Evolutionary conservation across 2,113 vertebrate species (phyloP).

Genomic region (Lepisosteus osseus): DNA sequence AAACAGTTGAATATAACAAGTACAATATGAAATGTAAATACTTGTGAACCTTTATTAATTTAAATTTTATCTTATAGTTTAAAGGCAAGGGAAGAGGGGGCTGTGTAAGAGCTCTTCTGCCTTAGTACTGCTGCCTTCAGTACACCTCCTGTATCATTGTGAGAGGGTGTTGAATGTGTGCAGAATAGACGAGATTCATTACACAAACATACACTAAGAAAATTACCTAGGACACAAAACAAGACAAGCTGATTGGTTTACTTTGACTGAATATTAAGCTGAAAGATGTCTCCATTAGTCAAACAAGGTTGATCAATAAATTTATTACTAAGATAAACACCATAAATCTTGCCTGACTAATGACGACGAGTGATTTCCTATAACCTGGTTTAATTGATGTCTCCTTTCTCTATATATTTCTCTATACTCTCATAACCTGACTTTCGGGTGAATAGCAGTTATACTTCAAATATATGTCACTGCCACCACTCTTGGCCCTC

Average conservation of each 20-base stretch:
- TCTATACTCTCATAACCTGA: not conserved
- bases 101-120: no score
- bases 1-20: no score
- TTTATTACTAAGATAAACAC: conserved; percentile 36
- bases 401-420: not conserved
- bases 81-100: no score
- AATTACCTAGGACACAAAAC: conserved; percentile 40
- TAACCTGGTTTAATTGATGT: conserved; percentile 2
- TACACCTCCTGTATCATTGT: not conserved
- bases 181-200: not conserved
- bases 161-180: not conserved
- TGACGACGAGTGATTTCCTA: conserved; percentile 35
- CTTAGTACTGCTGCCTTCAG: not conserved
- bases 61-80: no score
- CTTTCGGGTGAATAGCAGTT: not conserved
- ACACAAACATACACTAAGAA: not conserved
- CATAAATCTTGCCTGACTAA: conserved; percentile 40
- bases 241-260: conserved; percentile 35
- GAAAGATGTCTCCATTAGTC: conserved; percentile 34
- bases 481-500: not conserved
- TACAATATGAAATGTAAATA: no score
- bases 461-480: not conserved
- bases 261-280: conserved; percentile 38
- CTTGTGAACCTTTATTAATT: no score
- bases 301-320: conserved; percentile 32